Base-by-base conservation (phyloP, 2,888 invertebrate genomes). In the Clitarchus hookeri region DNA sequence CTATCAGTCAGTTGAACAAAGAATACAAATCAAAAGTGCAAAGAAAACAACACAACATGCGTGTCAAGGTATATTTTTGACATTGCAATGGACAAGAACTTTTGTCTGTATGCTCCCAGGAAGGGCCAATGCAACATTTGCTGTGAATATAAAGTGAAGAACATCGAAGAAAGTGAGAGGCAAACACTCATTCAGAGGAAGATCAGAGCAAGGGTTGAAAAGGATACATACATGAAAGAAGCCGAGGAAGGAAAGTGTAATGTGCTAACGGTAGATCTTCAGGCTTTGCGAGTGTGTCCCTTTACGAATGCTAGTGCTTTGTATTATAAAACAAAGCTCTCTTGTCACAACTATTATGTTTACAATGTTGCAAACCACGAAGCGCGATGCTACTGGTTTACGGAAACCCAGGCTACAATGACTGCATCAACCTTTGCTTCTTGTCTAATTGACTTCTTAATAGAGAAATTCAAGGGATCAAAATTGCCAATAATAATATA, bases 261-360 rank as follows among this genome's bases (percentile, higher is more conserved):
- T 79, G 27, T 79, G 23, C 23, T 79, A 79, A n/a, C 25, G 27
- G 79, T n/a, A 79, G 25, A 79, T 27, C 25, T 19, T 12, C 79
- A 79, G 79, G 79, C 13, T 26, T 25, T 79, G 25, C 9, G 23
- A 79, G 79, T 79, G 25, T 79, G 11, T 26, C 79, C 79, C 79
- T 79, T 79, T 4, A n/a, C 13, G 23, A 79, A 19, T 19, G 79
- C 79, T 26, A 79, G 79, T 23, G 25, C 79, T n/a, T 26, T 79
- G 25, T 79, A 79, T 79, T 79, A 79, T 13, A 79, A 79, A 79
- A 79, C 79, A 25, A 79, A 79, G 27, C 27, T 79, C 25, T 26
- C 79, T n/a, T 79, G 79, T 79, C 79, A 79, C 79, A n/a, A 79
- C 27, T 79, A 79, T 23, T 19, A 0, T 79, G 79, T 79, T 79